Evolutionary conservation across 2,797 vertebrate species (phyloP).

Genomic region (Hyperoplus lanceolatus): DNA sequence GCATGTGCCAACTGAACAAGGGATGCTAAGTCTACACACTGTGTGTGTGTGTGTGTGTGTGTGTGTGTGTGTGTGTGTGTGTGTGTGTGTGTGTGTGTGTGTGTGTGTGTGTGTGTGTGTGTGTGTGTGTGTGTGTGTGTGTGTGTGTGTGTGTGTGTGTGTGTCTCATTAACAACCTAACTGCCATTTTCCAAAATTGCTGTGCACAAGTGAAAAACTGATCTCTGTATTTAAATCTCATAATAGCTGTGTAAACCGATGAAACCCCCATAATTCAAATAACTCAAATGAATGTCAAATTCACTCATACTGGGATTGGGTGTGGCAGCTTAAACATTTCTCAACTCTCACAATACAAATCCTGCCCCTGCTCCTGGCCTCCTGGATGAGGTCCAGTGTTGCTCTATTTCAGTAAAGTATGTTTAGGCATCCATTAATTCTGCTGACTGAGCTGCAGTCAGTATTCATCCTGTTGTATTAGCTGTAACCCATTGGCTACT

Average conservation of each 20-base stretch:
- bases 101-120: background rate
- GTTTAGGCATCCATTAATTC: slow-evolving; percentile 33
- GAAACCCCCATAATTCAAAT: background rate
- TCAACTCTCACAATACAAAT: slow-evolving; percentile 1
- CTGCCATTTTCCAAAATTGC: background rate
- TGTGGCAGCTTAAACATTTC: background rate
- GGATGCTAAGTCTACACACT: slow-evolving; percentile 52
- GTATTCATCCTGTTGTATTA: background rate
- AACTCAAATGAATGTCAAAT: background rate
- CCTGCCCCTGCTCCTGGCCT: slow-evolving; percentile 20
- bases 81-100: background rate
- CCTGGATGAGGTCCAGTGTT: slow-evolving; percentile 36
- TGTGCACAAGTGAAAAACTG: background rate
- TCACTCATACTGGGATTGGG: background rate
- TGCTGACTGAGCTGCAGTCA: slow-evolving; percentile 32
- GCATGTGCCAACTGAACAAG: slow-evolving; percentile 42
- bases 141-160: background rate
- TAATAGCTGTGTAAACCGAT: background rate
- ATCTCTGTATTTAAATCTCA: background rate
- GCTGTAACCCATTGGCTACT: background rate
- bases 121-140: background rate
- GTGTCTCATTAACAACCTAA: slow-evolving; percentile 16
- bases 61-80: background rate
- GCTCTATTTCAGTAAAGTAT: slow-evolving; percentile 42
- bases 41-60: background rate